Evolutionary conservation across 2,797 vertebrate species (phyloP), one percentile per base, ranked within the genome.

Genomic region (Clangula hyemalis): DNA sequence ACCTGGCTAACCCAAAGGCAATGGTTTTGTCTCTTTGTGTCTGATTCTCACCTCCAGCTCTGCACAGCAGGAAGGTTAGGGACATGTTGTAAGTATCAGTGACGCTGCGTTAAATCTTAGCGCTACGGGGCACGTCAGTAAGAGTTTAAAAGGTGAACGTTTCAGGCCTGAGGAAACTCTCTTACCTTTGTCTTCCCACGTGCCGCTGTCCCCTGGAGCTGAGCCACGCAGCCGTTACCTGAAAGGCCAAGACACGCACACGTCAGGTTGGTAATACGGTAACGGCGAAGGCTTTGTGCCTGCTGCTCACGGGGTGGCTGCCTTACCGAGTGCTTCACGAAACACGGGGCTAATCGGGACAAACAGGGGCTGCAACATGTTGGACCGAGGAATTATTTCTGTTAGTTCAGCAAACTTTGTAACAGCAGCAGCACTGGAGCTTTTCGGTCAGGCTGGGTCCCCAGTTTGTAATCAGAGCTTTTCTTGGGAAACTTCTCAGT

Each of bases 211-310:
- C 11, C 7, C 24, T 16, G 18, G 49, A 39, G 30, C 30, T 56
- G 60, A 69, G 70, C 27, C 1, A 2, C 1, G 0, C 25, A 21
- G 11, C 72, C 57, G 47, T 41, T 11, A 34, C 25, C 82, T 51
- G 62, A 60, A 86, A 95, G 34, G 28, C 47, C 66, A 45, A 85
- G 27, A 43, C 21, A 64, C 1, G 3, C 1, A 0, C 8, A n/a
- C 6, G 0, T 34, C 34, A n/a, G 47, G 81, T 70, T 1, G 0
- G 45, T 8, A 3, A 15, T n/a, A 19, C 0, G 6, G 32, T 8
- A 41, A 19, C 32, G 27, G 28, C 39, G 20, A 15, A 20, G 54
- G 11, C 5, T 3, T 8, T 11, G 30, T 32, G 17, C 5, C 25
- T 43, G 18, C 3, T 32, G 58, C 41, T 34, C 6, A 8, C 24